Evolutionary conservation across 2,797 vertebrate species (phyloP), one percentile per base, ranked within the genome.

Genomic region (Corythornis leucogaster): DNA sequence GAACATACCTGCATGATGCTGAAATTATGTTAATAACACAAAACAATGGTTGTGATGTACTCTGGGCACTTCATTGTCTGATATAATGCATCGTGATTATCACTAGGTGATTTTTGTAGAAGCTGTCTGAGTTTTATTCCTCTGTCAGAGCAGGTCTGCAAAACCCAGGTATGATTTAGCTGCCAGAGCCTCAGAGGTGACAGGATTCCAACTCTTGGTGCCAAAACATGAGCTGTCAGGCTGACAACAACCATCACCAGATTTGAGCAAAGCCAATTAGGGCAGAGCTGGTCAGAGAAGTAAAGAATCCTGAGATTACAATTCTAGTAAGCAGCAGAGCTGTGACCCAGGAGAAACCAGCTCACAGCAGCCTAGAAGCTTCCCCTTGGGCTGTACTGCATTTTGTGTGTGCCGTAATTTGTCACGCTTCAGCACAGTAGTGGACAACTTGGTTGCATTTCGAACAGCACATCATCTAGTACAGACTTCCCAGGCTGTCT

Each of bases 1-100:
- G 64, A 64, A 64, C 14, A 20, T 19, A 18, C 0, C 0, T 21
- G 42, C 16, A 33, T 50, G 42, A 48, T 0, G 0, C 14, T 69
- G 80, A 61, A 88, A 64, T 80, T 55, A 31, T 5, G 12, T 63
- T 53, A 85, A 46, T 35, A 45, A 69, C 22, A 71, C 53, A n/a
- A 70, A 76, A 20, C 10, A 15, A 26, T 18, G 38, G 11, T 25
- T 85, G 31, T 69, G 40, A 40, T 45, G 22, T 15, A 62, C 31
- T 68, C 58, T 53, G 35, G 12, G n/a, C 30, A 31, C 35, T 67
- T 78, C 12, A 30, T 7, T 45, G 33, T 15, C 31, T 40, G 33
- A 54, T 71, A 18, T 4, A 76, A 58, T 25, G 33, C 42, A 50
- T 14, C 0, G 0, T 20, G 53, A 21, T 61, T 48, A 67, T 46